Base-by-base conservation (phyloP, 1,140 invertebrate genomes). In the Holcopasites calliopsidis region DNA sequence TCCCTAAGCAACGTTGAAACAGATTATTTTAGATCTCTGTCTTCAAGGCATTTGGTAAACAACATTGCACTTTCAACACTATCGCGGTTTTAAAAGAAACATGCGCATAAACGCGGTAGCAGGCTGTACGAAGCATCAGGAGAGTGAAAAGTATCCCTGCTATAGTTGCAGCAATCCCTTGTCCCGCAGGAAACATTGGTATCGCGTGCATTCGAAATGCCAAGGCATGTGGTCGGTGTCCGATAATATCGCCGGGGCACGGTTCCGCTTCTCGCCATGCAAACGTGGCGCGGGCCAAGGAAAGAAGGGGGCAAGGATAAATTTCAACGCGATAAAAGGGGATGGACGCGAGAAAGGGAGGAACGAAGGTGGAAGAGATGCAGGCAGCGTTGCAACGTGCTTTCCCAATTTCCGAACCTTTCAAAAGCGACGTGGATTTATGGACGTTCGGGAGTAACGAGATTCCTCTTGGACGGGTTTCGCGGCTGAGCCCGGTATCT, bases 391-490 rank as follows among this genome's bases (percentile, higher is more conserved):
- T 73, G 71, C 65, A 82, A 75, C 81, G 80, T 52, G 70, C 54
- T 78, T 68, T 78, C 76, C 80, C 80, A 82, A 82, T 82, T 83
- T 83, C 80, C 81, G 80, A 79, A 82, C 54, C 80, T 83, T 83
- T 83, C 81, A 76, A 79, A 82, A 83, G 50, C 80, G 81, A 82
- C 80, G 69, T 83, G 76, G 80, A 83, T 83, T 83, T 83, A 83
- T 83, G 80, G 80, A 40, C 38, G 69, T 82, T 73, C 40, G 58
- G 52, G 61, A 74, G 79, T 83, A 82, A 83, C 80, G 80, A 79
- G 81, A 79, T 82, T 82, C 80, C 70, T 40, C 60, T 31, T 28
- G 38, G 61, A 47, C 79, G 72, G 76, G 79, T 28, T 69, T 71
- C 64, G 77, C 44, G 78, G 72, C 44, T 54, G 54, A 58, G 65